Evolutionary conservation across 2,113 vertebrate genomes (phyloP), one percentile per base, ranked within the genome.

Genomic region (Numida meleagris): DNA sequence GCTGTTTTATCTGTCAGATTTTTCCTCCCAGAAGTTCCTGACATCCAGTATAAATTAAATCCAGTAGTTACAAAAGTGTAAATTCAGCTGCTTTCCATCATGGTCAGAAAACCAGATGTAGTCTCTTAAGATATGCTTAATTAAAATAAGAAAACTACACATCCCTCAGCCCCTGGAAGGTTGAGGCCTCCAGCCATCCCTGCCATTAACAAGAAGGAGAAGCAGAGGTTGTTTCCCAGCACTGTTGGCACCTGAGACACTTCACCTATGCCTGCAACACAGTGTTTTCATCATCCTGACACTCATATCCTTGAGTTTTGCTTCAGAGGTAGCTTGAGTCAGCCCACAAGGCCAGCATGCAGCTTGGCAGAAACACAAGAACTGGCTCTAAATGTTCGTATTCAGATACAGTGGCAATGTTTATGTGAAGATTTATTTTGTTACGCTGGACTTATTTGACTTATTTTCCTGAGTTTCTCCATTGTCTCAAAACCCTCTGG

Each of bases 301-400:
- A 3, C 17, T 77, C 21, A 14, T 34, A 4, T 45, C 63, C 80
- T 45, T n/a, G 33, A 80, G 72, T 33, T 90, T 77, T 92, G 10
- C 53, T 91, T 55, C 48, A 89, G 27, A 62, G 19, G 15, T 27
- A 36, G 14, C 29, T 77, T 94, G 83, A 94, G 61, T 86, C 91
- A 93, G 19, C 33, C 9, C 31, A 36, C 17, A 25, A 3, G 18
- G 5, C 34, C 0, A 2, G n/a, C 29, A 40, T 0, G 2, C 14
- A 67, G 19, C 4, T 0, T 2, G 42, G 50, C 11, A 83, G 53
- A 91, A 90, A 61, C 8, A 68, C 14, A 25, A 65, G 36, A 68
- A n/a, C 17, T 14, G 43, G 5, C 34, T 82, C 25, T 3, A 13
- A n/a, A 19, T 55, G 10, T 11, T 25, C 34, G 3, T 0, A 0